Percentiles rank a stretch among this genome's conserved stretches.
phyloP scores from a whole-genome alignment of 92 coral and sea anemone species.

The Palythoa caribaeorum region DNA sequence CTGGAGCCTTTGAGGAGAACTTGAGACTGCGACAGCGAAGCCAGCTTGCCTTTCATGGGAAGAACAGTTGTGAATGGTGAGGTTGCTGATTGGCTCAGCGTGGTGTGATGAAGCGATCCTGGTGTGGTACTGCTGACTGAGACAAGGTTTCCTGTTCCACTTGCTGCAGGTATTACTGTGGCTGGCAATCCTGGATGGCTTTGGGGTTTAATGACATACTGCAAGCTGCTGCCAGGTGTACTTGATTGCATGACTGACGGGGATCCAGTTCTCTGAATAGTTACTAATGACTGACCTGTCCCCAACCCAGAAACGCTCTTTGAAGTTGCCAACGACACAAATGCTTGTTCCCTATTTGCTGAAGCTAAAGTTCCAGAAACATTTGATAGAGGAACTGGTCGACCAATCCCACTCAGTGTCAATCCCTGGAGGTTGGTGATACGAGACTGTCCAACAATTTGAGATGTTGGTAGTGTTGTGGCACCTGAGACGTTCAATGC shows the following conservation, averaged over 20 bases:
- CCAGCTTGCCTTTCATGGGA: constrained; percentile 72
- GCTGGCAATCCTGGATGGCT: constrained; percentile 75
- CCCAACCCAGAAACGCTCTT: constrained; percentile 60
- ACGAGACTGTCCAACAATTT: constrained; percentile 40
- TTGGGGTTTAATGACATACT: constrained; percentile 88
- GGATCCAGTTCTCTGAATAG: constrained; percentile 78
- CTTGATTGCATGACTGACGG: constrained; percentile 71
- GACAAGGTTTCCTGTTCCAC: constrained; percentile 37
- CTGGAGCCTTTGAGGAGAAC: constrained; percentile 32
- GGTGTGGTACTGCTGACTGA: constrained; percentile 44
- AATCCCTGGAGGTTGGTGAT: constrained; percentile 50
- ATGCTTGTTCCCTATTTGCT: constrained; percentile 73
- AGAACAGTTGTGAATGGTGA: constrained; percentile 86
- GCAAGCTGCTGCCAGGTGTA: constrained; percentile 69
- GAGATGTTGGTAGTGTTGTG: constrained; percentile 47
- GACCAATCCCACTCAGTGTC: constrained; percentile 50
- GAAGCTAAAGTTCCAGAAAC: constrained; percentile 61
- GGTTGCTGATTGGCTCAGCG: constrained; percentile 78
- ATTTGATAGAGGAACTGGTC: constrained; percentile 67
- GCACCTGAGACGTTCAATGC: constrained; percentile 49
- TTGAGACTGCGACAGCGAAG: constrained; percentile 46
- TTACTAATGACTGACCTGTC: constrained; percentile 74
- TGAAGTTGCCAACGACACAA: constrained; percentile 83
- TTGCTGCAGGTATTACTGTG: constrained; percentile 55
- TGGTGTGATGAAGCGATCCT: constrained; percentile 71